phyloP scores from a whole-genome alignment of 2,888 invertebrate genomes.

The Pyrgus malvae region DNA sequence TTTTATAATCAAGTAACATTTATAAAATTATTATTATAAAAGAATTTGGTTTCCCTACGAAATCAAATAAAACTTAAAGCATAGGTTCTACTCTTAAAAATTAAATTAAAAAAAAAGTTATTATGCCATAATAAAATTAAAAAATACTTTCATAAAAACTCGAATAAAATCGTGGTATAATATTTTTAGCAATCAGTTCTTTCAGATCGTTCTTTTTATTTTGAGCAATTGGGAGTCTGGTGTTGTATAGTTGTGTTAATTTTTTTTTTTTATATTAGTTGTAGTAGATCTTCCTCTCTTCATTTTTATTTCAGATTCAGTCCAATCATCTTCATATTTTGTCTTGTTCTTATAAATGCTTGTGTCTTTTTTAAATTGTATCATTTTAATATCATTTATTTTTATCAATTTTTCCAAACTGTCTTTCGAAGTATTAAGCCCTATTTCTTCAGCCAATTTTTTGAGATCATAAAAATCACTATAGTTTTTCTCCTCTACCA shows the following conservation, averaged over 20 bases:
- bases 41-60: not conserved
- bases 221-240: not conserved
- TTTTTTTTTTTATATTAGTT: not conserved
- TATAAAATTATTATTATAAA: not conserved
- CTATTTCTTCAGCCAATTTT: not conserved
- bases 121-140: no score
- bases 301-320: conserved; percentile 2
- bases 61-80: not conserved
- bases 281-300: not conserved
- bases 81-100: not conserved
- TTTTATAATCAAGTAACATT: no score
- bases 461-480: conserved; percentile 11
- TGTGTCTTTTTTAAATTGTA: conserved; percentile 7
- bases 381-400: not conserved
- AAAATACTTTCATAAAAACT: not conserved
- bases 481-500: not conserved
- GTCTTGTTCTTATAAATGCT: not conserved
- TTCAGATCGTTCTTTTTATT: not conserved
- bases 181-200: not conserved
- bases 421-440: conserved; percentile 1
- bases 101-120: not conserved
- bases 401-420: conserved; percentile 3
- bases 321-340: conserved; percentile 8
- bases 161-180: not conserved
- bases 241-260: not conserved